phyloP scores from a whole-genome alignment of 2,888 invertebrate species.

The Orthonevra nobilis region DNA sequence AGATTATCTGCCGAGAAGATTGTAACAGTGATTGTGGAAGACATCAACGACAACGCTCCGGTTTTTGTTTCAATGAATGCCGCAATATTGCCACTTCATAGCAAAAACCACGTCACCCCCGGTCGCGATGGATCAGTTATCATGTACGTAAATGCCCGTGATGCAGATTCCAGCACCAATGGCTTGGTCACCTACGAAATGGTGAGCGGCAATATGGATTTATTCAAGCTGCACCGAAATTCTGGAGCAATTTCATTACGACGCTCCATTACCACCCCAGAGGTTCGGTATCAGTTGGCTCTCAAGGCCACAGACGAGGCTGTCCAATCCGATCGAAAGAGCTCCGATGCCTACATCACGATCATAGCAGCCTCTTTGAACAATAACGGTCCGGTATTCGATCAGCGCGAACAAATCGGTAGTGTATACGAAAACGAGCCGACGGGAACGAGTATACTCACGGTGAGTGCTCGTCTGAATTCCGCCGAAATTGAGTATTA shows the following conservation, averaged over 20 bases:
- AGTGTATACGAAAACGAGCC: conserved; percentile 94
- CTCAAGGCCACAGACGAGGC: conserved; percentile 96
- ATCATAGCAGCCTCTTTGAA: conserved; percentile 85
- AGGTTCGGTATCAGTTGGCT: conserved; percentile 89
- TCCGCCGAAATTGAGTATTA: conserved; percentile 91
- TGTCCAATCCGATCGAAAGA: conserved; percentile 91
- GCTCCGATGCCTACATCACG: conserved; percentile 92
- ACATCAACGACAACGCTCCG: conserved; percentile 96
- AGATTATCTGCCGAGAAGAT: conserved; percentile 93
- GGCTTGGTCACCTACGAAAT: conserved; percentile 95
- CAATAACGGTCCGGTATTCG: conserved; percentile 82
- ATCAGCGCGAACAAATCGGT: conserved; percentile 86
- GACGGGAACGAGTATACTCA: conserved; percentile 91
- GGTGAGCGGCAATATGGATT: conserved; percentile 87
- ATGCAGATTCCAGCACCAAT: conserved; percentile 94
- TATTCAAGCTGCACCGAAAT: conserved; percentile 90
- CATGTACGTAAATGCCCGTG: conserved; percentile 90
- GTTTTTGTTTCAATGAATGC: conserved; percentile 95
- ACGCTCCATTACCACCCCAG: conserved; percentile 83
- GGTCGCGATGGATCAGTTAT: conserved; percentile 85
- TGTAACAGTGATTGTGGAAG: conserved; percentile 95
- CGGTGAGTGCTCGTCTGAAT: conserved; percentile 86
- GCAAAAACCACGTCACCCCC: conserved; percentile 72
- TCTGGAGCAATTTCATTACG: conserved; percentile 87
- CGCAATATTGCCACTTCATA: conserved; percentile 85